These are phyloP conservation scores for Drosophila flavopinicola DNA, from an alignment of 2,888 invertebrate genomes.

Conservation along the genomic window DNA sequence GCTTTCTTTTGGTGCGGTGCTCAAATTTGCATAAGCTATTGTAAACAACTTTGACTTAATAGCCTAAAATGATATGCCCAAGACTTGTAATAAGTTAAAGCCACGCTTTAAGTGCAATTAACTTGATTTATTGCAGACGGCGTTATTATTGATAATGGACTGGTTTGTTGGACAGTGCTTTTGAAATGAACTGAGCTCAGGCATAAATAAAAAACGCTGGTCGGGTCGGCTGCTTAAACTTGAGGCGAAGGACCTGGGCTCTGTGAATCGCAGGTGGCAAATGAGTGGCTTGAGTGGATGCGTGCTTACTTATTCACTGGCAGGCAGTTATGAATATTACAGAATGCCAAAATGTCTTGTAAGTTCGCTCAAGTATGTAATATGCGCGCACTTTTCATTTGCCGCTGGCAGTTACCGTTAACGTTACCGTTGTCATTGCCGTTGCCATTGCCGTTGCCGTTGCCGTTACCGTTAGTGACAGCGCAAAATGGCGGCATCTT, in stretches of 20 bases:
- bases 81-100: no score
- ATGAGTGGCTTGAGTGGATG: background rate
- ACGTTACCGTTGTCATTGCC: conserved; percentile 27
- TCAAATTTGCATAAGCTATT: no score
- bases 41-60: no score
- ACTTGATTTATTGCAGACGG: background rate
- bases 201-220: conserved; percentile 10
- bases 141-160: background rate
- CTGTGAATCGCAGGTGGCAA: conserved; percentile 17
- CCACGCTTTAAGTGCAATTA: background rate
- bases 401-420: conserved; percentile 49
- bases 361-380: conserved; percentile 72
- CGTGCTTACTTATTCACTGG: conserved; percentile 51
- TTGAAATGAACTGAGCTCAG: conserved; percentile 17
- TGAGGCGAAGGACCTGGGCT: conserved; percentile 4
- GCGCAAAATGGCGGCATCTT: conserved; percentile 46
- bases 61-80: no score
- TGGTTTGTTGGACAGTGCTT: background rate
- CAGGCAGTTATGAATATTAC: conserved; percentile 72
- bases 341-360: conserved; percentile 74
- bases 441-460: conserved; percentile 18
- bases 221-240: conserved; percentile 22
- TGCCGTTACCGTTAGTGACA: conserved; percentile 69
- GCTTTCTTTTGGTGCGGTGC: no score
- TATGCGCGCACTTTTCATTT: conserved; percentile 69